Evolutionary conservation across 1,140 invertebrate species (phyloP).

Genomic region (Uloborus diversus): DNA sequence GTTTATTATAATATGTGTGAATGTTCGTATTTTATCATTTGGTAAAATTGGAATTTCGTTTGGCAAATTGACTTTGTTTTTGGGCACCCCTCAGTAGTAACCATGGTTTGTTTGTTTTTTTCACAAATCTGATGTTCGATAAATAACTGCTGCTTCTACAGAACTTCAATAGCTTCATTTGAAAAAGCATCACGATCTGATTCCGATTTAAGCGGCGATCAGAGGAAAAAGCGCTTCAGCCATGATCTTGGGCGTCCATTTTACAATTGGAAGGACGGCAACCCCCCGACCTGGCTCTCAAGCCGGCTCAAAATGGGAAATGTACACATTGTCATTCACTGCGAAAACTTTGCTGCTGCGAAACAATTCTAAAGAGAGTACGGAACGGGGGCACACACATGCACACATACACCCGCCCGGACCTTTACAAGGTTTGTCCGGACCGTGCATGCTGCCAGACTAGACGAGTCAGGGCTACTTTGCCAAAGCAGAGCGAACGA

Average conservation of each 20-base stretch:
- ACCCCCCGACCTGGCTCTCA: slow-evolving; percentile 17
- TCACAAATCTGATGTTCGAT: too few species aligned
- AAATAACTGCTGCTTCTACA: too few species aligned
- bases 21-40: too few species aligned
- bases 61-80: too few species aligned
- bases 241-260: background rate
- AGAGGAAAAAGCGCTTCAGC: slow-evolving; percentile 1
- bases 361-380: slow-evolving; percentile 1
- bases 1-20: too few species aligned
- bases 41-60: too few species aligned
- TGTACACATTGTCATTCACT: slow-evolving; percentile 54
- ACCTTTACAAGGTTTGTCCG: slow-evolving; percentile 43
- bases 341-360: slow-evolving; percentile 36
- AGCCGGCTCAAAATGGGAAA: slow-evolving; percentile 30
- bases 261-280: background rate
- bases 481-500: background rate
- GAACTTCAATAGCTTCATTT: too few species aligned
- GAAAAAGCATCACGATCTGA: too few species aligned
- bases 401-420: background rate
- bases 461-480: slow-evolving; percentile 8
- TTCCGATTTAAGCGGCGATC: too few species aligned
- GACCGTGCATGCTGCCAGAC: background rate
- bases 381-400: background rate
- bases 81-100: too few species aligned
- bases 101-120: too few species aligned